These are phyloP conservation scores for Enteromius anoplus DNA, from an alignment of 2,797 vertebrate genomes.

Conservation along the genomic window DNA sequence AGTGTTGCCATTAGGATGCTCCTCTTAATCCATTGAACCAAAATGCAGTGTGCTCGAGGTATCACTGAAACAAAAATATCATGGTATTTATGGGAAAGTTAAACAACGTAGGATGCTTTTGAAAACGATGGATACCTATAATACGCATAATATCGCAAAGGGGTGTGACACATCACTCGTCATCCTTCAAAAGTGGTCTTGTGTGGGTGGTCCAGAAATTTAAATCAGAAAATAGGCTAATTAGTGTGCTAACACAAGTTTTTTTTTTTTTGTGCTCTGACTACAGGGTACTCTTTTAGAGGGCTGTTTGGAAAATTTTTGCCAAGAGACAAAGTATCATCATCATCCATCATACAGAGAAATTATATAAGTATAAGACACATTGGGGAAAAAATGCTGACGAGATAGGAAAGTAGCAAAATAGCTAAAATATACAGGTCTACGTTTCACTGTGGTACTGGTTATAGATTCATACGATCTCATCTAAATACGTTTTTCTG, in stretches of 20 bases:
- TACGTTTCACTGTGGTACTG: constrained; percentile 39
- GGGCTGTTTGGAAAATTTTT: background rate
- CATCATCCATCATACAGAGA: constrained; percentile 35
- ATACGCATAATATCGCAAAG: constrained; percentile 7
- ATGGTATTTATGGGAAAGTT: constrained; percentile 34
- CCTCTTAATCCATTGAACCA: constrained; percentile 21
- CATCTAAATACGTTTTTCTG: constrained; percentile 10
- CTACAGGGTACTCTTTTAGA: constrained; percentile 12
- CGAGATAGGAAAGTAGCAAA: constrained; percentile 19
- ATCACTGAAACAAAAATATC: constrained; percentile 32
- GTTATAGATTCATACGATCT: constrained; percentile 19
- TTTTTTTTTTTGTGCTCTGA: constrained; percentile 33
- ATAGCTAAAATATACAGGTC: constrained; percentile 36
- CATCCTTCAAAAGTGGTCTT: constrained; percentile 12
- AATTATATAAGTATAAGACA: constrained; percentile 29
- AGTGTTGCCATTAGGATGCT: constrained; percentile 18
- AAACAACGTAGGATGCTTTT: background rate
- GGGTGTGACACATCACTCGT: background rate
- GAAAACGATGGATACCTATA: constrained; percentile 11
- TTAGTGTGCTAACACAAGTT: constrained; percentile 37
- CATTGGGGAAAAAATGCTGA: background rate
- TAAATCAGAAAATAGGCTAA: constrained; percentile 19
- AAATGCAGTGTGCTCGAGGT: background rate
- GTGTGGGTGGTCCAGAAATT: background rate
- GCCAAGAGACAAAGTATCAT: constrained; percentile 24